Evolutionary conservation across 2,888 invertebrate genomes (phyloP).

Genomic region (Charanyca ferruginea): DNA sequence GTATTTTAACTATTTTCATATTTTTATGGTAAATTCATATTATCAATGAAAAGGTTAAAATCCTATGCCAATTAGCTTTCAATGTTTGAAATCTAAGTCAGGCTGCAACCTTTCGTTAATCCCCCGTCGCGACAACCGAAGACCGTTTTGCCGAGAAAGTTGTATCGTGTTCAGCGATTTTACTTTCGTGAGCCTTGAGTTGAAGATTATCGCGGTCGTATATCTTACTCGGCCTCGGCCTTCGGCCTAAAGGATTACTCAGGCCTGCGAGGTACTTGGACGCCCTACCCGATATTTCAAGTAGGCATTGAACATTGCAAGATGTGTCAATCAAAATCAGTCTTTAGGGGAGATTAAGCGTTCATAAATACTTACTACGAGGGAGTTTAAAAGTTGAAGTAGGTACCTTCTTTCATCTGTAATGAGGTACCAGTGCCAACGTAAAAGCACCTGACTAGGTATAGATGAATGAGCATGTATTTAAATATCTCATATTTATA

Average conservation of each 20-base stretch:
- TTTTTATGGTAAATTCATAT: slow-evolving; percentile 21
- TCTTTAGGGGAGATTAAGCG: slow-evolving; percentile 42
- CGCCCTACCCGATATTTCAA: slow-evolving; percentile 68
- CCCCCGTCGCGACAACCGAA: slow-evolving; percentile 50
- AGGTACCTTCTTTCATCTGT: too few species aligned
- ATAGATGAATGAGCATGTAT: neutral
- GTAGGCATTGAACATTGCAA: slow-evolving; percentile 66
- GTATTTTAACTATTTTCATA: slow-evolving; percentile 6
- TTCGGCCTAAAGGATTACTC: slow-evolving; percentile 75
- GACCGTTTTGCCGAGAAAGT: slow-evolving; percentile 58
- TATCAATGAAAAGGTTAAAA: slow-evolving; percentile 23
- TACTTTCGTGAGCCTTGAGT: slow-evolving; percentile 76
- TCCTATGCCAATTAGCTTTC: slow-evolving; percentile 45
- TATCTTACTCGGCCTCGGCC: slow-evolving; percentile 74
- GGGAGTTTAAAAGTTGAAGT: slow-evolving; percentile 7
- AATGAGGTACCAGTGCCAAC: too few species aligned
- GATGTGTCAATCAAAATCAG: slow-evolving; percentile 68
- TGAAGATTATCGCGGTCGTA: slow-evolving; percentile 81
- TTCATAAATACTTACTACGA: slow-evolving; percentile 16
- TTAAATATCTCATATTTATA: too few species aligned
- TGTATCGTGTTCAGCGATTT: slow-evolving; percentile 77
- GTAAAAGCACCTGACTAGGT: too few species aligned
- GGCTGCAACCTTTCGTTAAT: slow-evolving; percentile 52
- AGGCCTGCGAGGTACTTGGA: slow-evolving; percentile 69
- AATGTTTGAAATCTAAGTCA: slow-evolving; percentile 45